These are phyloP conservation scores for Apomyelois bistriatella DNA, from an alignment of 2,888 invertebrate species.

Conservation along the genomic window DNA sequence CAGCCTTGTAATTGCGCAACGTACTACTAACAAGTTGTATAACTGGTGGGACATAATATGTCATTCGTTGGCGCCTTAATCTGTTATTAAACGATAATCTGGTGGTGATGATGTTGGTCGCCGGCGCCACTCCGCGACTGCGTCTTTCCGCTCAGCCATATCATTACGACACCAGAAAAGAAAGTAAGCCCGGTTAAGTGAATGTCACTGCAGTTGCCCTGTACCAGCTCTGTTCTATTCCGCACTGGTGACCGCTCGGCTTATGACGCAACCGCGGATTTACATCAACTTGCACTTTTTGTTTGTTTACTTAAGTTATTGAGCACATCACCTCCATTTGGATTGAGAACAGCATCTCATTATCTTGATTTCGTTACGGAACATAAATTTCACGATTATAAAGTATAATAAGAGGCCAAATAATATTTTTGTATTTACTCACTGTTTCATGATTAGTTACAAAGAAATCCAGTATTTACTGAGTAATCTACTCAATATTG, in stretches of 20 bases:
- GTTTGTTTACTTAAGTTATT: conserved; percentile 39
- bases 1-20: conserved; percentile 1
- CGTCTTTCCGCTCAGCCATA: conserved; percentile 58
- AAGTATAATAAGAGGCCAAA: conserved; percentile 1
- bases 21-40: conserved; percentile 1
- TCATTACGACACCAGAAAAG: conserved; percentile 73
- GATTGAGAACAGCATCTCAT: conserved; percentile 34
- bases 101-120: conserved; percentile 31
- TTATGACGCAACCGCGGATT: conserved; percentile 44
- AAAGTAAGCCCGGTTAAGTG: conserved; percentile 63
- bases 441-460: neutral
- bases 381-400: conserved; percentile 1
- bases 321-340: conserved; percentile 31
- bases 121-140: conserved; percentile 40
- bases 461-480: no score
- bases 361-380: conserved; percentile 18
- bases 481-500: no score
- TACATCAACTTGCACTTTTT: conserved; percentile 49
- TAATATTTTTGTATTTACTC: neutral
- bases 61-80: conserved; percentile 19
- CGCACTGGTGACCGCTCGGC: conserved; percentile 37
- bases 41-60: conserved; percentile 16
- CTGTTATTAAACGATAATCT: conserved; percentile 35
- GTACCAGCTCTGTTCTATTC: conserved; percentile 38
- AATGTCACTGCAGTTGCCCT: conserved; percentile 51